A percentile compares a stretch with the other conserved stretches of the same genome.
Conservation (phyloP, 2,888 invertebrate species). For the Hylaea fasciaria region DNA sequence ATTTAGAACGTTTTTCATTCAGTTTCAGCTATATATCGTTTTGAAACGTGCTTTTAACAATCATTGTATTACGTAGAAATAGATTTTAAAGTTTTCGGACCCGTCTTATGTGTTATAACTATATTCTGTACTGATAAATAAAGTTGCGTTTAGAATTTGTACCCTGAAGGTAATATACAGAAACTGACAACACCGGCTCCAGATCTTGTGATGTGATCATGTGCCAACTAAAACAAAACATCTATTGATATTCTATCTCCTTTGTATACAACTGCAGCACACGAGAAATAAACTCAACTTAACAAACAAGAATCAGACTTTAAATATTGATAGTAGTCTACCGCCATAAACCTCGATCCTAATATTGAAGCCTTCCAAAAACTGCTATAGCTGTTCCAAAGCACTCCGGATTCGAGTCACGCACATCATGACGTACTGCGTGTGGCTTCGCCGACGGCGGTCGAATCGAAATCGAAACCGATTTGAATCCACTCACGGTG, state of each 20-base stretch:
- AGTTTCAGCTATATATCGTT: not conserved
- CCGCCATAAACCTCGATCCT: constrained; percentile 9
- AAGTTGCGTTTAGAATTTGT: no score
- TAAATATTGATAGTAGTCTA: constrained; percentile 5
- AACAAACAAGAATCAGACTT: not conserved
- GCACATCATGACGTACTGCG: constrained; percentile 18
- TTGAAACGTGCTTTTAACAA: not conserved
- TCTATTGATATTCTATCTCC: no score
- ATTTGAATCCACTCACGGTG: constrained; percentile 45
- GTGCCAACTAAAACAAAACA: not conserved
- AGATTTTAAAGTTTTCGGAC: not conserved
- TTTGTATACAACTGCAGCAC: no score
- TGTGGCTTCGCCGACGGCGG: constrained; percentile 29
- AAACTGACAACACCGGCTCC: no score
- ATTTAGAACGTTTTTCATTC: constrained; percentile 17
- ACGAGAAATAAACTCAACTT: not conserved
- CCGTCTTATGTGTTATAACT: not conserved
- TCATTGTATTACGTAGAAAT: not conserved
- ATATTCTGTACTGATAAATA: not conserved
- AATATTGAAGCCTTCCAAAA: constrained; percentile 16
- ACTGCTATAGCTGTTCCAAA: constrained; percentile 6
- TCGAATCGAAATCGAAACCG: constrained; percentile 41
- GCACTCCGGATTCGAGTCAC: constrained; percentile 19
- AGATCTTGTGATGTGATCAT: no score
- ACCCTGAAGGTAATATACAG: not conserved